These are phyloP conservation scores for Hemistola chrysoprasaria DNA, from an alignment of 2,888 invertebrate species.

Conservation along the genomic window DNA sequence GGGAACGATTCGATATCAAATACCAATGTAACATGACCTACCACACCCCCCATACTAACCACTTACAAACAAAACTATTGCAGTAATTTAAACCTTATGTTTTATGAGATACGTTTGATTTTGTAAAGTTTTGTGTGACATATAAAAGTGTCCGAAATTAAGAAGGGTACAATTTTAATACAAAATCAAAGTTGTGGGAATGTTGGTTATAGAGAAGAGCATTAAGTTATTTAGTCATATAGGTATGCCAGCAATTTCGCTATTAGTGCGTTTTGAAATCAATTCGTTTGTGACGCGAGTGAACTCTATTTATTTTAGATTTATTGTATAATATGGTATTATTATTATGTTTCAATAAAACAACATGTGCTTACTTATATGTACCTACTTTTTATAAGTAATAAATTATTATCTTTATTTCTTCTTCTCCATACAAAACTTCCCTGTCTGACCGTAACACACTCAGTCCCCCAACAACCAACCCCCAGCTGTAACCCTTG, in stretches of 20 bases:
- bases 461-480: no score
- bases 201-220: slow-evolving; percentile 40
- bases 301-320: slow-evolving; percentile 30
- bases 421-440: no score
- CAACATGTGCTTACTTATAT: background rate
- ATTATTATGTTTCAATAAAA: no score
- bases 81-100: slow-evolving; percentile 12
- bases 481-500: no score
- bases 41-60: slow-evolving; percentile 34
- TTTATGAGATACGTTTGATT: background rate
- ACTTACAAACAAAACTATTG: slow-evolving; percentile 28
- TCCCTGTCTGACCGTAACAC: no score
- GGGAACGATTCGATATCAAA: slow-evolving; percentile 52
- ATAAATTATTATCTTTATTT: no score
- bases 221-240: slow-evolving; percentile 75
- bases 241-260: slow-evolving; percentile 59
- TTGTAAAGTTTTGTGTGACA: background rate
- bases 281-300: slow-evolving; percentile 46
- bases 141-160: slow-evolving; percentile 21
- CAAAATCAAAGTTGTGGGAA: slow-evolving; percentile 33
- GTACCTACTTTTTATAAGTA: no score
- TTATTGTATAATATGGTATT: slow-evolving; percentile 16
- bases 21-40: slow-evolving; percentile 40
- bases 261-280: slow-evolving; percentile 67
- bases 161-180: slow-evolving; percentile 40